Base-by-base conservation (phyloP, 35 echinoderm and acorn worm genomes). In the Amphiura filiformis region DNA sequence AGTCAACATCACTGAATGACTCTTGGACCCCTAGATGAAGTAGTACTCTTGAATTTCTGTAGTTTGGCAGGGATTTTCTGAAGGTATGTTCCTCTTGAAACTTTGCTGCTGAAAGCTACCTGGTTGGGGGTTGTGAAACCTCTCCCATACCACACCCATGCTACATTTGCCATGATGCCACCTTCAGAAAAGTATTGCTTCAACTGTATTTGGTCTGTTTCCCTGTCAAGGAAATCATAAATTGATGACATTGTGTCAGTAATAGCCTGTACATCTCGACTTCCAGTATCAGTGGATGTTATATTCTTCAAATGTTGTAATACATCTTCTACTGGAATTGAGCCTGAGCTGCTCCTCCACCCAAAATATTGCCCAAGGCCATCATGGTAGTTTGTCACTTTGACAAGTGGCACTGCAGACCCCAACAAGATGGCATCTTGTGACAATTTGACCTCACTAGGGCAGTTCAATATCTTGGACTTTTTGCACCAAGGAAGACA, bases 81-180 rank as follows among this genome's bases (percentile, higher is more conserved):
- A 28, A 92, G 83, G 82, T 92, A 89, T 11, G 90, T 75, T 76
- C 14, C 26, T 23, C 7, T 13, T 2, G 15, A 3, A 13, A 2
- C 26, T 3, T 70, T 18, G 61, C 61, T 70, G 26, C 26, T 70
- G 26, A 70, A 70, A 15, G 61, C 61, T 13, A 88, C 37, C 52
- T 17, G 30, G 65, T 76, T 32, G 0, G 57, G 65, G 7, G 34
- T 86, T 13, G 65, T 77, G 61, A 76, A 75, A 37, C 84, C 84
- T 86, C 23, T 75, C 3, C 56, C 56, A 56, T 87, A 36, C 85
- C 85, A 87, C 17, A 87, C 85, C 85, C 85, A 87, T 77, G 49
- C 30, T 0, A 26, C 11, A 33, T 34, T 65, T 0, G 11, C 32
- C 23, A 61, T 85, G 1, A 57, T 44, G 17, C 35, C 37, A 12